These are phyloP conservation scores for Poeciliopsis turrubarensis DNA, from an alignment of 2,113 vertebrate genomes.

Conservation along the genomic window DNA sequence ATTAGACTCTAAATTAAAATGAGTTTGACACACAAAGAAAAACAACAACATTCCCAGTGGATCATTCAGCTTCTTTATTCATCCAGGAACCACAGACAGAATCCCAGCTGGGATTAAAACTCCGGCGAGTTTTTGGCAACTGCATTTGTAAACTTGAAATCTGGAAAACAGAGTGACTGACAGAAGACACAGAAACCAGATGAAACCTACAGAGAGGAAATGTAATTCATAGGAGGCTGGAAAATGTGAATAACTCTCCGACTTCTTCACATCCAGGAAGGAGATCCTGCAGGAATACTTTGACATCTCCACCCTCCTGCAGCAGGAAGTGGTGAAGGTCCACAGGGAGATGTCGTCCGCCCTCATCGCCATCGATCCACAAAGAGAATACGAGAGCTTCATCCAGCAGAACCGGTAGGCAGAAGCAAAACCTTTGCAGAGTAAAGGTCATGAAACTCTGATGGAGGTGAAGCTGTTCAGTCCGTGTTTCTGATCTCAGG, in stretches of 20 bases:
- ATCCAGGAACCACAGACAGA: constrained; percentile 33
- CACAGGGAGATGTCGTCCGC: constrained; percentile 85
- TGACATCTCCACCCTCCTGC: constrained; percentile 88
- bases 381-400: constrained; percentile 87
- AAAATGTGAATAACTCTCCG: too few relatives aligned
- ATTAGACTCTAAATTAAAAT: too few relatives aligned
- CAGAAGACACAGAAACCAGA: constrained; percentile 12
- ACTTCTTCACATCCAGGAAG: constrained; percentile 78
- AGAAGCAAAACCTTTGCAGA: background rate
- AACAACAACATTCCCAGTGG: constrained; percentile 26
- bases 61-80: background rate
- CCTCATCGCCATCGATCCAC: constrained; percentile 82
- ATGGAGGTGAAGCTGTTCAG: background rate
- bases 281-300: constrained; percentile 91
- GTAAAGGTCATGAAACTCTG: constrained; percentile 1
- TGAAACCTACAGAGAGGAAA: background rate
- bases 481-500: constrained; percentile 69
- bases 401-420: constrained; percentile 86
- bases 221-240: background rate
- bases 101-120: constrained; percentile 40
- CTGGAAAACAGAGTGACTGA: constrained; percentile 12
- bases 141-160: constrained; percentile 54
- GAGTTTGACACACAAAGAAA: constrained; percentile 57
- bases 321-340: constrained; percentile 85
- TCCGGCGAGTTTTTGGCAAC: constrained; percentile 74